Base-by-base conservation (phyloP, 2,113 vertebrate species). In the Regulus satrapa region DNA sequence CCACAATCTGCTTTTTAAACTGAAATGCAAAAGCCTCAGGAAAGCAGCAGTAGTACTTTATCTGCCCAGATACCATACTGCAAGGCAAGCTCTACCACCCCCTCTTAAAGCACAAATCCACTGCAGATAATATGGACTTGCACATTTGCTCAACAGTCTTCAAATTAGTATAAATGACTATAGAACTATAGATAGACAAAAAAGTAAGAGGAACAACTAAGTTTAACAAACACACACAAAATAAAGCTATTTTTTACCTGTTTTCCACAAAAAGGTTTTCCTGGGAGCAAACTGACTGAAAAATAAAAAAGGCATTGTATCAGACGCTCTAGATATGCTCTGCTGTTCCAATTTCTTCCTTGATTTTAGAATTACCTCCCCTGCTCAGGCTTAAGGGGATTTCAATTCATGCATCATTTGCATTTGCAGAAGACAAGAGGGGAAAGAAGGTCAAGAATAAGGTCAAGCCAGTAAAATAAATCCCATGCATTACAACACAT, bases 231-330 rank as follows among this genome's bases (percentile, higher is more conserved):
- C 62, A 89, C 68, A 89, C 58, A 88, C 45, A 89, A 79, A 94
- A 46, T 91, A 89, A 89, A 95, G 85, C 88, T 95, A 87, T 85
- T 79, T 91, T 97, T 98, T 98, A 99, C 98, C 98, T 98, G 98
- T 98, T 98, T 96, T 99, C 98, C 98, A 99, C 97, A 97, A 98
- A 99, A 97, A 99, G 97, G 96, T 97, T 98, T 98, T 98, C 98
- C 96, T 98, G 98, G 96, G 98, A 98, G 97, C 98, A 98, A 98
- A 98, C 97, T 98, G 98, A 98, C 98, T 99, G 97, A 93, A 98
- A 98, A 98, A 97, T 89, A 98, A 96, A 98, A 97, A 97, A 92
- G 94, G 95, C 90, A 97, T 96, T 94, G 95, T 92, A 97, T 98
- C 98, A 98, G 97, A 97, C 54, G 91, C 88, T 97, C 96, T 95